Evolutionary conservation across 2,113 vertebrate genomes (phyloP).

Genomic region (Hucho hucho): DNA sequence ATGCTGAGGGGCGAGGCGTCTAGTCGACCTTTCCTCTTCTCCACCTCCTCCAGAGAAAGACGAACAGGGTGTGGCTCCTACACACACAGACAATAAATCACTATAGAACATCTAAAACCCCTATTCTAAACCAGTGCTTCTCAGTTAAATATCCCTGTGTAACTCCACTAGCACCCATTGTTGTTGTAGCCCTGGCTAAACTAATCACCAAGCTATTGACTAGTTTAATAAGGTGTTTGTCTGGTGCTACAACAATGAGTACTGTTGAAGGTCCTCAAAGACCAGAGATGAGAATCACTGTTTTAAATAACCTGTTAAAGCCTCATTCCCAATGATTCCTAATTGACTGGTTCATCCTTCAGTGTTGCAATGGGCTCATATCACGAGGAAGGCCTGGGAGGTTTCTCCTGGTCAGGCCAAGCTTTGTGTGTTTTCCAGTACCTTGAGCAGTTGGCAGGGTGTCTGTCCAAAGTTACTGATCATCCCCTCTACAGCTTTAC

Average conservation of each 20-base stretch:
- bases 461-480: constrained; percentile 99
- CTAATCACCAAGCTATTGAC: no score
- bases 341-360: not conserved
- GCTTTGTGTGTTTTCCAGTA: constrained; percentile 41
- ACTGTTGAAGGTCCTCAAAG: no score
- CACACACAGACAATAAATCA: not conserved
- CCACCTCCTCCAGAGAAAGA: constrained; percentile 87
- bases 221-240: no score
- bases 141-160: no score
- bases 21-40: constrained; percentile 82
- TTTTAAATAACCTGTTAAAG: not conserved
- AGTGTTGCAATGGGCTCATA: no score
- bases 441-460: constrained; percentile 95
- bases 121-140: not conserved
- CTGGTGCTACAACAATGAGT: no score
- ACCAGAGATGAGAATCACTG: no score
- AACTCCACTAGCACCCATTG: no score
- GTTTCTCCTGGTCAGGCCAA: not conserved
- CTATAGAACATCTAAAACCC: not conserved
- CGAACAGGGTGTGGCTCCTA: constrained; percentile 94
- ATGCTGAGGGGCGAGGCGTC: constrained; percentile 85
- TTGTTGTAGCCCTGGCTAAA: no score
- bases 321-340: not conserved
- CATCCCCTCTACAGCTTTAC: constrained; percentile 96
- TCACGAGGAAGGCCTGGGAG: not conserved